Evolutionary conservation across 2,113 vertebrate species (phyloP).

Genomic region (Colistium nudipinnis): DNA sequence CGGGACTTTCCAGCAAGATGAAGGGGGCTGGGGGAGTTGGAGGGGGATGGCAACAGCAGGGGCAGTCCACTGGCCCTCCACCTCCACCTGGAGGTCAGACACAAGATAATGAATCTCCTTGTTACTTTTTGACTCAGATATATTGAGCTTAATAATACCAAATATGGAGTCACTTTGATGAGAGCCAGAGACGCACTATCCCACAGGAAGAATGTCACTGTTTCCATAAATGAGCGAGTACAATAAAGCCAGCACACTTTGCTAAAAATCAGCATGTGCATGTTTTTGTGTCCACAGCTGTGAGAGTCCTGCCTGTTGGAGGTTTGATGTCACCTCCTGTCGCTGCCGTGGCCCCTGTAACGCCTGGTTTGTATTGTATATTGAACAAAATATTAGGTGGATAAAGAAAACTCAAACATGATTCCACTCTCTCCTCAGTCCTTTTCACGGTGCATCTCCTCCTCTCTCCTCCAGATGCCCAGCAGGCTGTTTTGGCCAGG

Average conservation of each 20-base stretch:
- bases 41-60: constrained; percentile 57
- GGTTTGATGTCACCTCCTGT: constrained; percentile 72
- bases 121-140: background rate
- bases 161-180: background rate
- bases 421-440: constrained; percentile 18
- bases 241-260: constrained; percentile 18
- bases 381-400: constrained; percentile 29
- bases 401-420: background rate
- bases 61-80: constrained; percentile 41
- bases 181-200: no score
- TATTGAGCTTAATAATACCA: background rate
- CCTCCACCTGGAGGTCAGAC: constrained; percentile 80
- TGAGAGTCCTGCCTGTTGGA: constrained; percentile 78
- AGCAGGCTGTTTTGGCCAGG: constrained; percentile 74
- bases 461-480: constrained; percentile 74
- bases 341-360: constrained; percentile 69
- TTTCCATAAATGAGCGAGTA: background rate
- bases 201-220: background rate
- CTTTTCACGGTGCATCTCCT: constrained; percentile 33
- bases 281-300: constrained; percentile 71
- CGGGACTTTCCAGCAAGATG: constrained; percentile 69
- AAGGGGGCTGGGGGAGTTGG: constrained; percentile 74
- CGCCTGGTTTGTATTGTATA: constrained; percentile 62
- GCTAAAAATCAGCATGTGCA: constrained; percentile 1
- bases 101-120: background rate